Evolutionary conservation across 1,140 invertebrate genomes (phyloP), one percentile per base, ranked within the genome.

Genomic region (Drosophila persimilis): DNA sequence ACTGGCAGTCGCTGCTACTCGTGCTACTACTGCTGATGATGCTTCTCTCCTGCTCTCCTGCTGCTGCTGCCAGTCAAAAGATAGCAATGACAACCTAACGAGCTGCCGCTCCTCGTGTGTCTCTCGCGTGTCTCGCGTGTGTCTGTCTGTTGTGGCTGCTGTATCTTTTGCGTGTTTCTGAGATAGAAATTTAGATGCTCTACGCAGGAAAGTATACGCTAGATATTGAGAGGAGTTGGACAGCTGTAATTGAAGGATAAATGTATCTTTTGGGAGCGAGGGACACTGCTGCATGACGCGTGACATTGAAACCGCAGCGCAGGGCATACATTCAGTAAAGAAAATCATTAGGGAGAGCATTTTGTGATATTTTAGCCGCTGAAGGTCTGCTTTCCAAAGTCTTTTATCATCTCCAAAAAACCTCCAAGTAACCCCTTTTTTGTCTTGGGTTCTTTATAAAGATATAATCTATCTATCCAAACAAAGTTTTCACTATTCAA

Each of bases 81-180:
- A 86, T 88, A 86, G 83, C 78, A 86, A 86, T 86, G 81, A 74
- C 67, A 80, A 77, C 74, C 74, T 88, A 86, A 86, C 83, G 83
- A 86, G 78, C 80, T 80, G 62, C 58, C 61, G 35, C 44, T 48
- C 9, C 48, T 64, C 54, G 52, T 70, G 46, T 67, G 43, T 50
- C 31, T 35, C 35, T 11, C 35, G 45, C 58, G 26, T 29, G 45
- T 26, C 11, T 75, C 62, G 51, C 71, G 60, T 62, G 64, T 73
- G 57, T 43, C 41, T 57, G 69, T 72, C 61, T 61, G 67, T 60
- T 61, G 67, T 60, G 35, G 64, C 55, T 59, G 71, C 60, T 22
- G 43, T 48, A 51, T 63, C 46, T 72, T 24, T 66, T 58, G 48
- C 29, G 44, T 58, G 26, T 15, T 15, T 52, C 11, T 66, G 54